Evolutionary conservation across 2,888 invertebrate species (phyloP), one percentile per base, ranked within the genome.

Genomic region (Cheilosia vernalis): DNA sequence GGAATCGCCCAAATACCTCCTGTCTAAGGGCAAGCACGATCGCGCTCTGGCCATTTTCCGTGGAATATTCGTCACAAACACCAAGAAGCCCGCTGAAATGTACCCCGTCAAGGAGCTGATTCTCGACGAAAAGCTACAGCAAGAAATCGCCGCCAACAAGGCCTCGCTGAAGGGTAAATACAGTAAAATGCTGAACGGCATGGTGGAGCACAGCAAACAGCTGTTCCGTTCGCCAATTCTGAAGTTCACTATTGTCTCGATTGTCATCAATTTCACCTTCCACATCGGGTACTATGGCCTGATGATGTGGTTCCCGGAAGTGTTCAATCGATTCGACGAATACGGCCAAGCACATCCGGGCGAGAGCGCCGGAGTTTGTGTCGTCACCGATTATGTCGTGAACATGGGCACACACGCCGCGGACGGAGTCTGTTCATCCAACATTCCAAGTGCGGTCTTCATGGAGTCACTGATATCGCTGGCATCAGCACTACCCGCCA

Each of bases 301-400:
- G 70, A 97, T 97, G 97, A 97, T 98, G 97, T 98, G 98, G 98
- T 98, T 98, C 93, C 98, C 98, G 0, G 98, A 98, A 92, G 94
- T 98, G 90, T 98, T 98, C 93, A 97, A 96, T 91, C 95, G 98
- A 60, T 97, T 97, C 91, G 96, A 97, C 92, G 96, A 96, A 90
- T 97, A 94, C 93, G 94, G 95, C 64, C 93, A 94, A 67, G 93
- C 93, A 40, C 94, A 96, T 92, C 95, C 95, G 64, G 94, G 94
- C 88, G 93, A 94, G 61, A 87, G 76, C 64, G 95, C 95, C 0
- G 94, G 94, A 88, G 96, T 96, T 73, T 97, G 97, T 90, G 92
- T 94, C 84, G 97, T 97, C 77, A 97, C 96, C 15, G 93, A 95
- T 0, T 97, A 95, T 91, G 96, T 97, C 33, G 95, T 96, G 3